A percentile compares a stretch with the other conserved stretches of the same genome.
Evolutionary conservation across 2,888 invertebrate species (phyloP).

Genomic region (Frankliniella fusca): DNA sequence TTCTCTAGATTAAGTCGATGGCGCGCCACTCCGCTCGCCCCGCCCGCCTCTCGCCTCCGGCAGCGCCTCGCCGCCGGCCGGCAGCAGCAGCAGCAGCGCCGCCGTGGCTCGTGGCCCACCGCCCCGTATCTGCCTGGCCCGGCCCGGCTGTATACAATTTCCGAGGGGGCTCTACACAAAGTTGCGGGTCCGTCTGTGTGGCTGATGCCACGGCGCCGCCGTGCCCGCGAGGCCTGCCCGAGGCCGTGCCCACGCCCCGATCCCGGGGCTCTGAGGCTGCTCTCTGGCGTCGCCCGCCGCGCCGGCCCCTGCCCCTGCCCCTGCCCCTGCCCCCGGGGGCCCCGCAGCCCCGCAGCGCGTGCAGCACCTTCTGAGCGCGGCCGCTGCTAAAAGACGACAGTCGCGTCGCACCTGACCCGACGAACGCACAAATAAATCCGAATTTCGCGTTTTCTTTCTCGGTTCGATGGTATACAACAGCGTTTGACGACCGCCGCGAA

Average conservation of each 20-base stretch:
- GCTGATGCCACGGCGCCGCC: slow-evolving; percentile 45
- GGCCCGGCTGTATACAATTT: background rate
- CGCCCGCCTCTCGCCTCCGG: no score
- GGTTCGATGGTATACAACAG: no score
- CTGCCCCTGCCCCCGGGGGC: background rate
- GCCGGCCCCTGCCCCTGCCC: background rate
- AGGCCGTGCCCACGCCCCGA: slow-evolving; percentile 49
- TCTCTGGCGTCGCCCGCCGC: background rate
- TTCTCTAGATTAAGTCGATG: no score
- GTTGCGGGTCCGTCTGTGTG: slow-evolving; percentile 35
- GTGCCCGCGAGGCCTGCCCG: no score
- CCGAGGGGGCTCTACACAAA: no score
- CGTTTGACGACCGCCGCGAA: no score
- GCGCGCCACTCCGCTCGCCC: no score
- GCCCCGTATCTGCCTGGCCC: background rate
- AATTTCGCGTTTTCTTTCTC: no score
- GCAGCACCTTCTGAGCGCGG: no score
- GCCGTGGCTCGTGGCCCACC: background rate
- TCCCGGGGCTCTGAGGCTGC: slow-evolving; percentile 40
- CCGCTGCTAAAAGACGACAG: no score
- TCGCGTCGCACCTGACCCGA: no score
- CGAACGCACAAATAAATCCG: no score
- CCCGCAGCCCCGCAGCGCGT: background rate
- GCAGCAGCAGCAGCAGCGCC: background rate
- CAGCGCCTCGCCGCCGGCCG: background rate